Evolutionary conservation across 2,888 invertebrate species (phyloP), one percentile per base, ranked within the genome.

Genomic region (Spodoptera picta): DNA sequence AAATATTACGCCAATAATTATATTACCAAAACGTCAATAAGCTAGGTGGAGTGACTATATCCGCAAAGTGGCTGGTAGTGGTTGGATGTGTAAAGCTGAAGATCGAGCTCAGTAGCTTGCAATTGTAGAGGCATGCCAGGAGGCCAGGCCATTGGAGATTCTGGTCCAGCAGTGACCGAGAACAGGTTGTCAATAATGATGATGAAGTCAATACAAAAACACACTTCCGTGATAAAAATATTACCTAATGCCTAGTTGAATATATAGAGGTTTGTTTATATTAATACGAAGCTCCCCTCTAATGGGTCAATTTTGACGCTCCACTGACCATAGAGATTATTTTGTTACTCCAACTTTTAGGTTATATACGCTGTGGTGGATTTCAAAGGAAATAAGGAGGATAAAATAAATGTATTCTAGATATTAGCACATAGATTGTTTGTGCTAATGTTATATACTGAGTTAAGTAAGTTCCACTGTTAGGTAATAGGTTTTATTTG

Each of bases 341-440:
- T 36, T 27, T 48, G 47, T 36, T 51, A 51, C 41, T 27, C 52
- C 24, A 45, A 14, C 9, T 59, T 50, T 70, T 59, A 55, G 51
- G 42, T 54, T 31, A 11, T 48, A 11, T 19, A 47, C 23, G 0
- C 36, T 27, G 47, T 47, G 36, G 24, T 11, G 43, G n/a, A 31
- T 36, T 47, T 54, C 44, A 64, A 69, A 51, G 50, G 36, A 23
- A 50, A 54, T 54, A 6, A 23, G 6, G 11, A 10, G n/a, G 9
- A 52, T 23, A 12, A 51, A 7, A 52, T 23, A 12, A 51, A 54
- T 58, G 6, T 65, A 59, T 55, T 64, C 45, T 65, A 65, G 52
- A 69, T 66, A 66, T 61, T 69, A 72, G 59, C 69, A 72, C 59
- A 51, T 69, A 72, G n/a, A 69, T 69, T 55, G 65, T 58, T 19